Percentiles rank a stretch among this genome's conserved stretches.
phyloP scores from a whole-genome alignment of 2,113 vertebrate species.

The Sterrhoptilus dennistouni region DNA sequence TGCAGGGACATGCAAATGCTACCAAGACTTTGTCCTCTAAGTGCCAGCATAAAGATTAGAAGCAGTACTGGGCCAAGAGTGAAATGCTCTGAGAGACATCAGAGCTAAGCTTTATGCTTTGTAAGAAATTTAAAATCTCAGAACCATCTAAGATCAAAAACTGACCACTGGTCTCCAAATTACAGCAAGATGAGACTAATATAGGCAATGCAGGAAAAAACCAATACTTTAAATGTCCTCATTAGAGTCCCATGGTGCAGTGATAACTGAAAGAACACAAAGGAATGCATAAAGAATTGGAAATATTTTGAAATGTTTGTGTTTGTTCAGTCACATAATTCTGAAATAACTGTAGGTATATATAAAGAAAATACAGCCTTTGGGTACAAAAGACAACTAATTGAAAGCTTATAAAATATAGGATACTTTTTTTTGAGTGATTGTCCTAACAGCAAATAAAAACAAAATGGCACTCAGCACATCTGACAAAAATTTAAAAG shows the following conservation, averaged over 20 bases:
- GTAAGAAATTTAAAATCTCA: neutral
- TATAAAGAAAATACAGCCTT: neutral
- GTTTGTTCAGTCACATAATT: neutral
- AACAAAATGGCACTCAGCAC: neutral
- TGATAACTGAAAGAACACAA: neutral
- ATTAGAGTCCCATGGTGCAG: neutral
- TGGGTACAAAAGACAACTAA: neutral
- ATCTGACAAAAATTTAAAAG: neutral
- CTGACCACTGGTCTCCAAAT: neutral
- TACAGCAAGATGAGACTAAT: neutral
- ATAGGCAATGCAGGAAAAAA: neutral
- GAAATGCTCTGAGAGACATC: neutral
- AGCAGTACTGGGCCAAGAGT: neutral
- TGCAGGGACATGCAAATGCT: neutral
- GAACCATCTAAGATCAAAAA: neutral
- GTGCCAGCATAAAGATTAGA: neutral
- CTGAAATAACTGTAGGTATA: neutral
- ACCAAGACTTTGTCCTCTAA: neutral
- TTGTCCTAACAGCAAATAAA: neutral
- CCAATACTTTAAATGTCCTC: neutral
- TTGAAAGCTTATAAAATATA: neutral
- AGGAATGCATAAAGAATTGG: neutral
- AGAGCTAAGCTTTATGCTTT: neutral
- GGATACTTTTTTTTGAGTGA: neutral
- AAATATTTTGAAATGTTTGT: neutral